These are phyloP conservation scores for Lordiphosa collinella DNA, from an alignment of 1,140 invertebrate genomes.

Conservation along the genomic window DNA sequence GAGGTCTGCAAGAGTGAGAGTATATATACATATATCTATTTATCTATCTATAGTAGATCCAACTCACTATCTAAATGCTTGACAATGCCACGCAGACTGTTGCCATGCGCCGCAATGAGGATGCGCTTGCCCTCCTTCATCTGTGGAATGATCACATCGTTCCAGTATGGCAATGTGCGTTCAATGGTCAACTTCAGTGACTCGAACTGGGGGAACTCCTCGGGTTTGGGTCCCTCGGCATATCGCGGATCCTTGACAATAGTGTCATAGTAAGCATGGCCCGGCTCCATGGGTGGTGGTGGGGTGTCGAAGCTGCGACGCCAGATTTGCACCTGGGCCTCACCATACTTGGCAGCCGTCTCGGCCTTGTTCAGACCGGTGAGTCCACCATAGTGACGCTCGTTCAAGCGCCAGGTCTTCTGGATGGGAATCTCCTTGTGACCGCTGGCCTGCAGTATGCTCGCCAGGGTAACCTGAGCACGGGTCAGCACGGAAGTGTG, in stretches of 20 bases:
- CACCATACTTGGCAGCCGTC: slow-evolving; percentile 96
- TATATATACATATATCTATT: too few relatives aligned
- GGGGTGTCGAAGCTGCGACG: slow-evolving; percentile 95
- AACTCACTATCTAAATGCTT: slow-evolving; percentile 91
- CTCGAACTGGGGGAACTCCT: slow-evolving; percentile 94
- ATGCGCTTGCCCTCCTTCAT: slow-evolving; percentile 93
- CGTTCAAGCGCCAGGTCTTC: slow-evolving; percentile 95
- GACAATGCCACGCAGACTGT: slow-evolving; percentile 95
- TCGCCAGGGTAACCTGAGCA: slow-evolving; percentile 91
- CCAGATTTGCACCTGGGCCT: slow-evolving; percentile 96
- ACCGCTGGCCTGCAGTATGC: slow-evolving; percentile 88
- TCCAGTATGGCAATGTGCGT: slow-evolving; percentile 95
- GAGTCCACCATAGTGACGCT: slow-evolving; percentile 95
- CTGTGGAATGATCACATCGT: slow-evolving; percentile 92
- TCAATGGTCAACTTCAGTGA: slow-evolving; percentile 95
- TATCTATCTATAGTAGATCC: too few relatives aligned
- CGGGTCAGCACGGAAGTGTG: slow-evolving; percentile 94
- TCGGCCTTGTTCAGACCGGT: slow-evolving; percentile 97
- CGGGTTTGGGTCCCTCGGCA: slow-evolving; percentile 84
- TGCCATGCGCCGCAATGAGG: slow-evolving; percentile 96
- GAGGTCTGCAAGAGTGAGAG: slow-evolving; percentile 79
- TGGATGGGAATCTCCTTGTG: slow-evolving; percentile 88
- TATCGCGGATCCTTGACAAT: slow-evolving; percentile 91
- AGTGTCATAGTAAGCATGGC: slow-evolving; percentile 90
- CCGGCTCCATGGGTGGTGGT: slow-evolving; percentile 92